Percentiles rank a stretch among this genome's conserved stretches.
phyloP scores from a whole-genome alignment of 2,113 vertebrate species.

The Chelonoidis abingdonii region DNA sequence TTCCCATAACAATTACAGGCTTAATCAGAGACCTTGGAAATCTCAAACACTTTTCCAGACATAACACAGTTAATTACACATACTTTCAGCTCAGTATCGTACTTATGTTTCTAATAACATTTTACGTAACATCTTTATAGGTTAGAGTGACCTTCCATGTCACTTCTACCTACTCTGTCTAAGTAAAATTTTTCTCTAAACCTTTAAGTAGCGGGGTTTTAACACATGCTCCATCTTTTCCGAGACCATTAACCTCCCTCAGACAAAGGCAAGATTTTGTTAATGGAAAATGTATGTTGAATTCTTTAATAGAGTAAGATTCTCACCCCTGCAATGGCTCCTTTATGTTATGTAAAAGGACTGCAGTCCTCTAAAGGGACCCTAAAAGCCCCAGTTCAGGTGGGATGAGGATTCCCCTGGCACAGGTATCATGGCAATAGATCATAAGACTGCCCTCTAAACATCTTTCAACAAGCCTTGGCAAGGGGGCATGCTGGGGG shows the following conservation, averaged over 20 bases:
- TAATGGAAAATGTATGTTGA: background rate
- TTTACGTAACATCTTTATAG: background rate
- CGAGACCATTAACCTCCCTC: background rate
- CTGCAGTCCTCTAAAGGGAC: background rate
- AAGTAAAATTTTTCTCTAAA: background rate
- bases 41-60: background rate
- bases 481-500: background rate
- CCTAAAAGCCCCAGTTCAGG: background rate
- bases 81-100: background rate
- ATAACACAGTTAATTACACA: conserved; percentile 21
- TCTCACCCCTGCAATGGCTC: background rate
- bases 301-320: background rate
- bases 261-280: background rate
- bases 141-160: background rate
- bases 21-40: conserved; percentile 18
- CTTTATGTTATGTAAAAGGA: background rate
- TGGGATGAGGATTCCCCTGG: background rate
- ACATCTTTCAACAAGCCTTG: rapidly evolving
- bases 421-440: background rate
- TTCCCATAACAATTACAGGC: conserved; percentile 22
- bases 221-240: background rate
- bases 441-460: background rate
- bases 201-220: background rate
- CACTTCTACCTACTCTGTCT: background rate
- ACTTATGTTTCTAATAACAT: background rate